These are phyloP conservation scores for Ptychoptera contaminata DNA, from an alignment of 2,888 invertebrate species.

Conservation along the genomic window DNA sequence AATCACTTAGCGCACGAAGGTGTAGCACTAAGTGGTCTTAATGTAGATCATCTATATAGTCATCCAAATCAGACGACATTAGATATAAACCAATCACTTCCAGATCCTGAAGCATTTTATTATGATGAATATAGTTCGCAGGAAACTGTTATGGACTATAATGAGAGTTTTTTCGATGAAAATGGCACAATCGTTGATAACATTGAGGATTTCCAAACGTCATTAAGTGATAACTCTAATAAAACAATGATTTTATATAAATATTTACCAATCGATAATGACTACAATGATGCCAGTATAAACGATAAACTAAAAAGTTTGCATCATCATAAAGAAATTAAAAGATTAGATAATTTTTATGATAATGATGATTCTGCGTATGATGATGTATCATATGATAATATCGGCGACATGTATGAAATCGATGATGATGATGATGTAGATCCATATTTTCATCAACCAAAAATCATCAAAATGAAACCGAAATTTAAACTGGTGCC, in stretches of 20 bases:
- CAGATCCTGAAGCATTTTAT: neutral
- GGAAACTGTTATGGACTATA: slow-evolving; percentile 1
- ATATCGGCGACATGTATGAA: neutral
- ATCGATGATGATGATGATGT: too few relatives aligned
- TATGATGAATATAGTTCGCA: neutral
- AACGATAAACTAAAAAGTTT: too few relatives aligned
- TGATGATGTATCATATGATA: neutral
- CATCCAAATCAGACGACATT: too few relatives aligned
- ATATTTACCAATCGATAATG: too few relatives aligned
- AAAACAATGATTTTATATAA: too few relatives aligned
- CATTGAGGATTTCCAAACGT: slow-evolving; percentile 10
- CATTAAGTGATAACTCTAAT: neutral
- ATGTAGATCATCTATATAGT: too few relatives aligned
- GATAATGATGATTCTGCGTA: neutral
- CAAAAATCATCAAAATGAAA: neutral
- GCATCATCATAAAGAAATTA: too few relatives aligned
- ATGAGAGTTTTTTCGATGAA: slow-evolving; percentile 7
- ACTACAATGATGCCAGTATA: too few relatives aligned
- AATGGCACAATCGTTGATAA: slow-evolving; percentile 12
- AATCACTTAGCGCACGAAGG: too few relatives aligned
- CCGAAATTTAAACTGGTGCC: slow-evolving; percentile 1
- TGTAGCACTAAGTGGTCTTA: too few relatives aligned
- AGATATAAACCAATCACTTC: neutral
- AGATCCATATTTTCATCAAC: too few relatives aligned
- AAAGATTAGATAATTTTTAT: too few relatives aligned